These are phyloP conservation scores for Panzeria rudis DNA, from an alignment of 2,888 invertebrate genomes.

Conservation along the genomic window DNA sequence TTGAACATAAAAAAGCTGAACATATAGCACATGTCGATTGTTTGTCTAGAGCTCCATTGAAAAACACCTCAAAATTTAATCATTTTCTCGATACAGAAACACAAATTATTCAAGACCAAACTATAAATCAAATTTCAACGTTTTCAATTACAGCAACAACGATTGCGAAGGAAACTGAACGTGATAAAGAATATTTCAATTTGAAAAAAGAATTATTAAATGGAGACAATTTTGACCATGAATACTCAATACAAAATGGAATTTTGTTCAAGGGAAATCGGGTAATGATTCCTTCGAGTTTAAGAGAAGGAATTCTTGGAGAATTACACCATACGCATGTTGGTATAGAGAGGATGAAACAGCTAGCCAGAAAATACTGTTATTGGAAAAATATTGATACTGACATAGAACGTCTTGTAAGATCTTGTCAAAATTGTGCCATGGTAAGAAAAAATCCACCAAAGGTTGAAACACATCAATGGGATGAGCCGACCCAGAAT, in stretches of 20 bases:
- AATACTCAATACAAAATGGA: slow-evolving; percentile 37
- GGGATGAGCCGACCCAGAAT: slow-evolving; percentile 46
- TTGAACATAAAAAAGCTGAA: slow-evolving; percentile 6
- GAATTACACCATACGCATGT: slow-evolving; percentile 26
- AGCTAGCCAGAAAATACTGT: slow-evolving; percentile 20
- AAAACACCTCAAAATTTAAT: neutral
- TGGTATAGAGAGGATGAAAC: neutral
- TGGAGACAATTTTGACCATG: slow-evolving; percentile 43
- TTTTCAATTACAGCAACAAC: slow-evolving; percentile 40
- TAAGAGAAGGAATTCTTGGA: slow-evolving; percentile 41
- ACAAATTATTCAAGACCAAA: slow-evolving; percentile 35
- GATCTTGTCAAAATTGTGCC: neutral
- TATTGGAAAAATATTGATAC: neutral
- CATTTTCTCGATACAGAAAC: slow-evolving; percentile 31
- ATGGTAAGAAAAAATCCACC: slow-evolving; percentile 41
- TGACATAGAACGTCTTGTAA: slow-evolving; percentile 60
- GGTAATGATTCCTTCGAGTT: slow-evolving; percentile 19
- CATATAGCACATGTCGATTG: slow-evolving; percentile 47
- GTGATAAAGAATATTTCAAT: slow-evolving; percentile 24
- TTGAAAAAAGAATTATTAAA: slow-evolving; percentile 24
- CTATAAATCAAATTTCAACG: slow-evolving; percentile 54
- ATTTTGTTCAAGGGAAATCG: slow-evolving; percentile 46
- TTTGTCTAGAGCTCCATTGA: slow-evolving; percentile 63
- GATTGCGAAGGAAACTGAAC: slow-evolving; percentile 32
- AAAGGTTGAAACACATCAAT: slow-evolving; percentile 21